A percentile compares a stretch with the other conserved stretches of the same genome.
These are phyloP conservation scores for Hemithea aestivaria DNA, from an alignment of 2,888 invertebrate species.

Conservation along the genomic window DNA sequence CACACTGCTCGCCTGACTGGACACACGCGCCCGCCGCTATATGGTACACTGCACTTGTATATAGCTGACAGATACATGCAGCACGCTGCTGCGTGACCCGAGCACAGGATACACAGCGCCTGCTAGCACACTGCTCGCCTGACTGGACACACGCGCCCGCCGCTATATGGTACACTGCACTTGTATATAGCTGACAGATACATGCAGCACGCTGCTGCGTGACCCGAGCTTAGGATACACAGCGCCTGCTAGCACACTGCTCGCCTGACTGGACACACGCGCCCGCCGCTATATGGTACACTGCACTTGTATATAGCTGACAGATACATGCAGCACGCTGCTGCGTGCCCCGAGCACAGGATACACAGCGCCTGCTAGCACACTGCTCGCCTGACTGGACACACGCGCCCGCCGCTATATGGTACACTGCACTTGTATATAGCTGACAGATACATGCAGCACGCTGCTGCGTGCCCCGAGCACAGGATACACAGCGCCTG, in stretches of 20 bases:
- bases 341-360: constrained; percentile 18
- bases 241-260: constrained; percentile 24
- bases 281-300: constrained; percentile 55
- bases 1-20: constrained; percentile 48
- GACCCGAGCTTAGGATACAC: constrained; percentile 35
- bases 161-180: constrained; percentile 56
- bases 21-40: constrained; percentile 56
- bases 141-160: constrained; percentile 66
- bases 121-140: constrained; percentile 28
- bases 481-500: constrained; percentile 25
- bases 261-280: constrained; percentile 61
- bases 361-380: constrained; percentile 26
- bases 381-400: constrained; percentile 53
- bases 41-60: constrained; percentile 56
- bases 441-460: too few species aligned
- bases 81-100: constrained; percentile 29
- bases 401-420: constrained; percentile 54
- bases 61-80: too few species aligned
- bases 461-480: constrained; percentile 22
- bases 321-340: too few species aligned
- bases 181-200: too few species aligned
- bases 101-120: constrained; percentile 35
- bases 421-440: too few species aligned
- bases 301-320: too few species aligned
- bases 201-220: constrained; percentile 32